phyloP scores from a whole-genome alignment of 1,140 invertebrate species.

The Heliconius congener region DNA sequence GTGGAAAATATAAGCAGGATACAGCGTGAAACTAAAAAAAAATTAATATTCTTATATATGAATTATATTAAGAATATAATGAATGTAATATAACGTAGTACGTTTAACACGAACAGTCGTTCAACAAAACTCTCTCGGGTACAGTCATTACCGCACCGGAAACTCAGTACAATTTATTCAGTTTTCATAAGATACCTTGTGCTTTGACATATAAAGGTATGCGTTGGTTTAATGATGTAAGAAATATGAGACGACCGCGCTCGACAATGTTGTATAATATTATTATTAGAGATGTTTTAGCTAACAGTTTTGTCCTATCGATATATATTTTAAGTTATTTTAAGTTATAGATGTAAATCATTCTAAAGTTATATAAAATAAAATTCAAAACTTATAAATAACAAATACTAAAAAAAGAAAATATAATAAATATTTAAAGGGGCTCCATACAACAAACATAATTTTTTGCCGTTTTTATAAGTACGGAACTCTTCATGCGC shows the following conservation, averaged over 20 bases:
- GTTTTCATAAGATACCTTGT: slow-evolving; percentile 36
- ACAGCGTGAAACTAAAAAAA: too few species aligned
- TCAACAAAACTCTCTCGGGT: neutral
- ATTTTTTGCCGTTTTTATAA: too few species aligned
- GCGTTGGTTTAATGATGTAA: slow-evolving; percentile 69
- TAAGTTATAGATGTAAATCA: too few species aligned
- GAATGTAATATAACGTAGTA: neutral
- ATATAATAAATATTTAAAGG: too few species aligned
- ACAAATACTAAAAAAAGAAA: too few species aligned
- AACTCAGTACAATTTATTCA: slow-evolving; percentile 36
- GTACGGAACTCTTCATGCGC: too few species aligned
- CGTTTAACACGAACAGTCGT: neutral
- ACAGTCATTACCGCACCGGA: slow-evolving; percentile 22
- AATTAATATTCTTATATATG: neutral
- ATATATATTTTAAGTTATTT: neutral
- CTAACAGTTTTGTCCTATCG: neutral
- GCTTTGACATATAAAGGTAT: slow-evolving; percentile 45
- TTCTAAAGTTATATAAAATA: too few species aligned
- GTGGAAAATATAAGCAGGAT: too few species aligned
- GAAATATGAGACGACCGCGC: slow-evolving; percentile 64
- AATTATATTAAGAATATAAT: neutral
- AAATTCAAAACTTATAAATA: too few species aligned
- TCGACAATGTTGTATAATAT: slow-evolving; percentile 59
- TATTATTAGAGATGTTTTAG: slow-evolving; percentile 42
- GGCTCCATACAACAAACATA: too few species aligned